These are phyloP conservation scores for Rhabdomys dilectus DNA, from an alignment of 2,113 vertebrate species.

Conservation along the genomic window DNA sequence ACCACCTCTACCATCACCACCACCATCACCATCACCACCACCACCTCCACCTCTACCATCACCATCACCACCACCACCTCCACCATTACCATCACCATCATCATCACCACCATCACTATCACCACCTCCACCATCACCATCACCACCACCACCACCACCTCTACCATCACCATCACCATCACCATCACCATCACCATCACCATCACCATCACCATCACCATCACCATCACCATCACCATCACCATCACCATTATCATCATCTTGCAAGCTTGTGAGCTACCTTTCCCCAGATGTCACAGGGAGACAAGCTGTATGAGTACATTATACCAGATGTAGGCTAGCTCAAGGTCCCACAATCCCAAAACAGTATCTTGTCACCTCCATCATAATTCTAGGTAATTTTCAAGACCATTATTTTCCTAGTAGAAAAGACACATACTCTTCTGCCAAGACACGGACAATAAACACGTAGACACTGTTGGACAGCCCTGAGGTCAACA, in stretches of 20 bases:
- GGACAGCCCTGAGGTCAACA: not conserved
- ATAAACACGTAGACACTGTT: not conserved
- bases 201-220: not conserved
- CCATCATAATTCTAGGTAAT: conserved; percentile 14
- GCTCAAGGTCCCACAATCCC: not conserved
- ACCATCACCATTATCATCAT: not conserved
- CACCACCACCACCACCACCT: no score
- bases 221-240: not conserved
- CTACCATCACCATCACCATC: not conserved
- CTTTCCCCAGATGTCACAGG: not conserved
- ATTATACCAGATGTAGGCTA: not conserved
- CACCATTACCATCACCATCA: not conserved
- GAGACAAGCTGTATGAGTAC: not conserved
- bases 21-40: not conserved
- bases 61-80: not conserved
- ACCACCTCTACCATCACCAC: not conserved
- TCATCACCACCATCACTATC: not conserved
- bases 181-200: not conserved
- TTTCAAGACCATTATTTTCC: conserved; percentile 35
- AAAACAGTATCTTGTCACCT: not conserved
- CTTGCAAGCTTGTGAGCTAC: not conserved
- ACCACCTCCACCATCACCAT: not conserved
- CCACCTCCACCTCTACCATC: no score
- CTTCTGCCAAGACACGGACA: not conserved
- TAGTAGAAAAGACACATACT: not conserved